Evolutionary conservation across 2,797 vertebrate species (phyloP), one percentile per base, ranked within the genome.

Genomic region (Amblyopsis hoosieri): DNA sequence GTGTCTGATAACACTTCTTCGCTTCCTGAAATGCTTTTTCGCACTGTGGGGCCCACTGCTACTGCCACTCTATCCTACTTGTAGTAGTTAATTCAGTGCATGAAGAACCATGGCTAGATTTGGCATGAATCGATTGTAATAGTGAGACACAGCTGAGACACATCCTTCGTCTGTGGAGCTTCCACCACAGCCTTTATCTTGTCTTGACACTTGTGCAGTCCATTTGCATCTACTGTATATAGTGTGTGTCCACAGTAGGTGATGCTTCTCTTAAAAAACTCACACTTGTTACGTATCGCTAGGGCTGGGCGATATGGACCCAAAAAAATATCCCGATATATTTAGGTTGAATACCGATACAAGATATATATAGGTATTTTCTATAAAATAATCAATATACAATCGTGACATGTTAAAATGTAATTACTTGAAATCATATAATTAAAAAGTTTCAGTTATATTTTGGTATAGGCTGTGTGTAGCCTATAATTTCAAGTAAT

Each of bases 41-140:
- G n/a, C 48, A 50, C 19, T 23, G 19, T 23, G 19, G 19, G 19
- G 48, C n/a, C 48, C 48, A 50, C 48, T 11, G 12, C 48, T 6
- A 50, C n/a, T 13, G 19, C 19, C 19, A 19, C 19, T 13, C 5
- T 2, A 12, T 14, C 48, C 48, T 50, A 13, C n/a, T 13, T 9
- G 48, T 9, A 50, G n/a, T 14, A 60, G 42, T 4, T 6, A 2
- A 45, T 60, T 46, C 10, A 55, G 50, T 2, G 14, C 45, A 42
- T 60, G n/a, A 2, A 67, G 23, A 1, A 54, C 45, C 2, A 12
- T 54, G 23, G 45, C 45, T 23, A 67, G 23, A 11, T 67, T 61
- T 47, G 57, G 65, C 12, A 61, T 11, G n/a, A 55, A 67, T 12
- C 45, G 48, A n/a, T 54, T 29, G 15, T 60, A 67, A 9, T 67